Evolutionary conservation across 2,888 invertebrate species (phyloP).

Genomic region (Cosmia trapezina): DNA sequence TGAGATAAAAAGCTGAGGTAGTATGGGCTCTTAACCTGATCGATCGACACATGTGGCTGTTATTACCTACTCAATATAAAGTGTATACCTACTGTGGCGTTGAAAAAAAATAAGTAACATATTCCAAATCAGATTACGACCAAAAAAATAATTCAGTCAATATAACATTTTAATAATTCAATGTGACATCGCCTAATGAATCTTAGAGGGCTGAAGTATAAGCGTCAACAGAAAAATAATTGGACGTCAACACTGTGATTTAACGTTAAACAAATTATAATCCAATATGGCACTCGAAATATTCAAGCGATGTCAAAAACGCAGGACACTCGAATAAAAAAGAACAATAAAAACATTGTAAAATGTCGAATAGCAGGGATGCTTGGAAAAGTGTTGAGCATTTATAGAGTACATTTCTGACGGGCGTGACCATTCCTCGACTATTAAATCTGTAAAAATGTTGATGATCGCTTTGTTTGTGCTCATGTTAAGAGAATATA

Average conservation of each 20-base stretch:
- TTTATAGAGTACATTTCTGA: slow-evolving; percentile 42
- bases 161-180: slow-evolving; percentile 22
- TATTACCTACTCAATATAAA: too few species aligned
- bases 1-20: too few species aligned
- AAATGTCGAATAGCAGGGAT: slow-evolving; percentile 47
- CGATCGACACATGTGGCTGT: neutral
- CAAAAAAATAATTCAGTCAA: slow-evolving; percentile 2
- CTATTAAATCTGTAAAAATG: slow-evolving; percentile 45
- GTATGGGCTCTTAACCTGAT: too few species aligned
- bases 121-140: neutral
- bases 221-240: slow-evolving; percentile 43
- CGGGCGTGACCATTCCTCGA: slow-evolving; percentile 24
- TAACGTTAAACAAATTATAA: slow-evolving; percentile 39
- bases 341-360: slow-evolving; percentile 49
- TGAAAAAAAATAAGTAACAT: neutral
- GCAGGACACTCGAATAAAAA: slow-evolving; percentile 43
- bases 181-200: slow-evolving; percentile 38
- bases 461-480: slow-evolving; percentile 38
- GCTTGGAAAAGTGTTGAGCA: slow-evolving; percentile 40
- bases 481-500: slow-evolving; percentile 24
- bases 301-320: slow-evolving; percentile 52
- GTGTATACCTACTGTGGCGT: neutral
- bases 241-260: slow-evolving; percentile 23
- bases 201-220: slow-evolving; percentile 25
- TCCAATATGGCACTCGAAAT: slow-evolving; percentile 28